Base-by-base conservation (phyloP, 2,113 vertebrate genomes). In the pig (Sus scrofa) region DNA sequence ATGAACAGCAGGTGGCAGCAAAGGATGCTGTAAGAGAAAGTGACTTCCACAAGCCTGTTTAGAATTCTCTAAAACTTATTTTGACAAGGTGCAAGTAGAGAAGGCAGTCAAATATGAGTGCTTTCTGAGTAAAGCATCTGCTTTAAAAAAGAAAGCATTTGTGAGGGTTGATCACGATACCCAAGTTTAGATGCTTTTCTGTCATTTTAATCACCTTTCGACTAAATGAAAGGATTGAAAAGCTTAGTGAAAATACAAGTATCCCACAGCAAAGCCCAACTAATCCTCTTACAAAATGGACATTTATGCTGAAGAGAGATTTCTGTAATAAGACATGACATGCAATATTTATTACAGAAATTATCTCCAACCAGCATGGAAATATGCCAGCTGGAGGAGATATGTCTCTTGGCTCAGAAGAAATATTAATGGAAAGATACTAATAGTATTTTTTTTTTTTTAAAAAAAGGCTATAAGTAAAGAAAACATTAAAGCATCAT, bases 1-100 rank as follows among this genome's bases (percentile, higher is more conserved):
- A 0, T 52, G 65, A 90, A 88, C 98, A 96, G 96, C 95, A 98
- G 98, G 96, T 96, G 98, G 98, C 98, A 98, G 98, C 97, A 98
- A 90, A 98, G 94, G 90, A 94, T 11, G 5, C 20, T 10, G 10
- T 74, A 97, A 94, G 71, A 94, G 88, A 81, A 65, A 54, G 5
- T 0, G 52, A 56, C 52, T 44, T 79, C 19, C 7, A 1, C 7
- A 18, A 3, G 9, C 0, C 0, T 34, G 0, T 18, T 32, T 37
- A 68, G 73, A 85, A 75, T 83, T n/a, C 11, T 44, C 74, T 84
- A 74, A 65, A 74, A 39, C 30, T 78, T 54, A 60, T 27, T 77
- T 63, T 78, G 75, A 67, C 30, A 16, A 14, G 7, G 15, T 89
- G 50, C 37, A 44, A 63, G 62, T 27, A 82, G 37, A 88, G 20